Evolutionary conservation across 92 coral and sea anemone species (phyloP).

Genomic region (Actinernus sp.): DNA sequence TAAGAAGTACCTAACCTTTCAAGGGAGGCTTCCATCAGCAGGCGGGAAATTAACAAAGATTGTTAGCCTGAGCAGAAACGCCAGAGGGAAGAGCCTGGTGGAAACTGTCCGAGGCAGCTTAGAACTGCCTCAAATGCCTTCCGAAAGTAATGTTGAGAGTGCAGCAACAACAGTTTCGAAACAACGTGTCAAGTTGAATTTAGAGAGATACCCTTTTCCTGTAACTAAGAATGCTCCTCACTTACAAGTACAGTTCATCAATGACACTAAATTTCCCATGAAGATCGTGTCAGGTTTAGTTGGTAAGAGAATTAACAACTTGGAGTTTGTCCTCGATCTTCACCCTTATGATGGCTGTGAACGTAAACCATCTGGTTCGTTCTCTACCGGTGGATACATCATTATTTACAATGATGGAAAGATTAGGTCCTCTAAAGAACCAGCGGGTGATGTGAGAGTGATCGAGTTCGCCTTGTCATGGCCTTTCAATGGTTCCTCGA

Average conservation of each 20-base stretch:
- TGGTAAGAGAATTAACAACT: constrained; percentile 9
- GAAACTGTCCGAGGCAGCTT: constrained; percentile 19
- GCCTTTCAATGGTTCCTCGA: background rate
- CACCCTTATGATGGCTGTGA: constrained; percentile 15
- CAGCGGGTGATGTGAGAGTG: constrained; percentile 1
- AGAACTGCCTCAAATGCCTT: constrained; percentile 9
- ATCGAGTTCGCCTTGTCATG: constrained; percentile 43
- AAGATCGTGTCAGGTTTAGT: constrained; percentile 39
- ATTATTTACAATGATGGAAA: constrained; percentile 9
- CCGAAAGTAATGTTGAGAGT: constrained; percentile 3
- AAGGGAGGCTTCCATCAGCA: constrained; percentile 27
- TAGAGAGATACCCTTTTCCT: background rate
- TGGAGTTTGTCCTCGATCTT: constrained; percentile 27
- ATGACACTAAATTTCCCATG: constrained; percentile 30
- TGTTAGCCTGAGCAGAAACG: constrained; percentile 1
- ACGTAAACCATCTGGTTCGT: background rate
- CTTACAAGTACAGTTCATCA: constrained; percentile 24
- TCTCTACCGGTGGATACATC: constrained; percentile 40
- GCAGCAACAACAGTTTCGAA: constrained; percentile 8
- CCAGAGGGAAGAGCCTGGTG: constrained; percentile 1
- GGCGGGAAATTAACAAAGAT: constrained; percentile 45
- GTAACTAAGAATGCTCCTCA: background rate
- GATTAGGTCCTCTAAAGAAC: background rate
- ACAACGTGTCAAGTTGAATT: background rate
- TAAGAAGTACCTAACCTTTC: constrained; percentile 8